A percentile compares a stretch with the other conserved stretches of the same genome.
Evolutionary conservation across 2,797 vertebrate genomes (phyloP).

Genomic region (Spinus olivaceus): DNA sequence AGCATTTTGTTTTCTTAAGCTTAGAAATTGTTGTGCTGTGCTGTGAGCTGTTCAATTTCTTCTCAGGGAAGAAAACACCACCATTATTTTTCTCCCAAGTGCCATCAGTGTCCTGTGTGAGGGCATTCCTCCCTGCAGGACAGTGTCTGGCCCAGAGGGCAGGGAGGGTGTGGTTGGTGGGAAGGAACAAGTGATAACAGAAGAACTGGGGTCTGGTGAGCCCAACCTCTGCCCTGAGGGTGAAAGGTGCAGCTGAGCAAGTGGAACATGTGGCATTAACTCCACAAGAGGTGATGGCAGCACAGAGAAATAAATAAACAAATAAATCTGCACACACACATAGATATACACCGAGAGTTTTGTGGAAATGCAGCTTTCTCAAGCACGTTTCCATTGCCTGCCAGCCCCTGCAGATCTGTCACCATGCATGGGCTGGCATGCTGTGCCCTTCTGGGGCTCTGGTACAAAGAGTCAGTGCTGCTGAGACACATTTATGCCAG

Average conservation of each 20-base stretch:
- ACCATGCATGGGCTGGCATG: neutral
- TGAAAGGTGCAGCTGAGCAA: neutral
- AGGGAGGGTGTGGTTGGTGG: neutral
- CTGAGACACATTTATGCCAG: slow-evolving; percentile 42
- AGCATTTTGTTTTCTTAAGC: neutral
- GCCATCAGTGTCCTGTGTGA: neutral
- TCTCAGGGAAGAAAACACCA: neutral
- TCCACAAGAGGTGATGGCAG: neutral
- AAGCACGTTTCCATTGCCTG: neutral
- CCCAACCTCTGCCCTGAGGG: neutral
- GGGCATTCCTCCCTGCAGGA: neutral
- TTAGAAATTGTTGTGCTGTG: neutral
- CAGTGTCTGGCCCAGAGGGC: neutral
- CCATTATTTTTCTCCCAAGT: neutral
- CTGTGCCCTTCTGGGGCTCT: neutral
- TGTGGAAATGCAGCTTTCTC: neutral
- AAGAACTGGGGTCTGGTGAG: neutral
- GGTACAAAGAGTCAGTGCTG: slow-evolving; percentile 38
- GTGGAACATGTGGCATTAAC: neutral
- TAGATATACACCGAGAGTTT: neutral
- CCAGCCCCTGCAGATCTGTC: slow-evolving; percentile 31
- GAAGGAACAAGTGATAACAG: neutral
- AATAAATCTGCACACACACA: neutral
- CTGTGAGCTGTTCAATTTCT: neutral
- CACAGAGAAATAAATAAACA: neutral